Conservation (phyloP, 2,888 invertebrate genomes). For the Dasysyrphus albostriatus region DNA sequence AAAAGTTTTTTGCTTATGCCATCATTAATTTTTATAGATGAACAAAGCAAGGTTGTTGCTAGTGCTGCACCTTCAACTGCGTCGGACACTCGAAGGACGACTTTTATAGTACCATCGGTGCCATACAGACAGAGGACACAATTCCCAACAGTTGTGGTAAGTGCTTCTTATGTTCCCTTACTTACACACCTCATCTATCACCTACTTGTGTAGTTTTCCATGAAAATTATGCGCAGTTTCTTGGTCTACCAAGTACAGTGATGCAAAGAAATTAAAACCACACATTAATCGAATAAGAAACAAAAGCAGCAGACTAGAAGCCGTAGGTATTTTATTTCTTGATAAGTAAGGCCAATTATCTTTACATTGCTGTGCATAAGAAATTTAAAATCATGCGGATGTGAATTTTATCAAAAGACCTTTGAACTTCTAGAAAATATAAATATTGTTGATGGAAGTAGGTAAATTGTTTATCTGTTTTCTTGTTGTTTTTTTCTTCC, state of each 20-base stretch:
- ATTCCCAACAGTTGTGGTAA: constrained; percentile 85
- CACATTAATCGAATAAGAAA: background rate
- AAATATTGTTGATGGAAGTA: too few species aligned
- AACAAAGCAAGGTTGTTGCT: constrained; percentile 26
- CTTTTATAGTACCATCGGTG: constrained; percentile 77
- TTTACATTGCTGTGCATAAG: background rate
- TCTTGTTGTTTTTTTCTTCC: too few species aligned
- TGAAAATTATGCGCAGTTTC: constrained; percentile 38
- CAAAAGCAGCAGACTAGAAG: background rate
- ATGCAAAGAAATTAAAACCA: constrained; percentile 20
- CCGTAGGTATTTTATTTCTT: background rate
- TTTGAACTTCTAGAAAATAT: background rate
- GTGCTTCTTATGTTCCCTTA: constrained; percentile 19
- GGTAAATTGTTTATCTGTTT: too few species aligned
- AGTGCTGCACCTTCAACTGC: constrained; percentile 33
- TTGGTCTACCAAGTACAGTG: constrained; percentile 32
- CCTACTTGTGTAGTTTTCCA: constrained; percentile 29
- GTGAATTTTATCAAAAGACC: background rate
- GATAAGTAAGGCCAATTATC: constrained; percentile 4
- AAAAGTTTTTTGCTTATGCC: background rate
- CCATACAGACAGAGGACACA: constrained; percentile 81
- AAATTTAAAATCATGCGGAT: background rate
- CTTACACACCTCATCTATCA: background rate
- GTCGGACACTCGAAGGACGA: constrained; percentile 46
- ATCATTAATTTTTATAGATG: constrained; percentile 48